Conservation (phyloP, 2,888 invertebrate species). For the Amiota minor region DNA sequence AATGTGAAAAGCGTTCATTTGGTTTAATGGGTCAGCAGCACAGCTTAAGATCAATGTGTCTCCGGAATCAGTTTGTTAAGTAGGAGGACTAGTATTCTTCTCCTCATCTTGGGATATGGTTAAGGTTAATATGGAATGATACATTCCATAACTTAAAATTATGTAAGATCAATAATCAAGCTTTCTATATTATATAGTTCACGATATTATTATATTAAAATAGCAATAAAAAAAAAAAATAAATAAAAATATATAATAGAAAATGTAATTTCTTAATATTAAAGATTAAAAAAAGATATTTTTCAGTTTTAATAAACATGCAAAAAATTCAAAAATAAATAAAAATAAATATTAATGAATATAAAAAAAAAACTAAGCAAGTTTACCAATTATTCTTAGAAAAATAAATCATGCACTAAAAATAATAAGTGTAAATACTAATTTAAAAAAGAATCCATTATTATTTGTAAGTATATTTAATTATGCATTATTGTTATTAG, state of each 20-base stretch:
- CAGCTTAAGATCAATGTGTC: too few species aligned
- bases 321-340: not conserved
- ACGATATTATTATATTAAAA: too few species aligned
- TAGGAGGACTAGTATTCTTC: not conserved
- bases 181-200: too few species aligned
- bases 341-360: not conserved
- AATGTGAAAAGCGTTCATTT: too few species aligned
- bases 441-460: not conserved
- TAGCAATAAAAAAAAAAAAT: too few species aligned
- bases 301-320: too few species aligned
- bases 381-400: not conserved
- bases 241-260: too few species aligned
- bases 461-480: not conserved
- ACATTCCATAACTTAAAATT: not conserved
- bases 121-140: not conserved
- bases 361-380: not conserved
- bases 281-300: too few species aligned
- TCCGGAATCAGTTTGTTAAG: not conserved
- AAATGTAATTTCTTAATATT: too few species aligned
- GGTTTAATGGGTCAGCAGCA: too few species aligned
- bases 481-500: conserved; percentile 3
- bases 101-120: not conserved
- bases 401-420: not conserved
- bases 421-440: not conserved
- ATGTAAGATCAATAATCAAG: too few species aligned